Percentiles rank a stretch among this genome's conserved stretches.
These are phyloP conservation scores for Epirrhoe tristata DNA, from an alignment of 2,888 invertebrate genomes.

Conservation along the genomic window DNA sequence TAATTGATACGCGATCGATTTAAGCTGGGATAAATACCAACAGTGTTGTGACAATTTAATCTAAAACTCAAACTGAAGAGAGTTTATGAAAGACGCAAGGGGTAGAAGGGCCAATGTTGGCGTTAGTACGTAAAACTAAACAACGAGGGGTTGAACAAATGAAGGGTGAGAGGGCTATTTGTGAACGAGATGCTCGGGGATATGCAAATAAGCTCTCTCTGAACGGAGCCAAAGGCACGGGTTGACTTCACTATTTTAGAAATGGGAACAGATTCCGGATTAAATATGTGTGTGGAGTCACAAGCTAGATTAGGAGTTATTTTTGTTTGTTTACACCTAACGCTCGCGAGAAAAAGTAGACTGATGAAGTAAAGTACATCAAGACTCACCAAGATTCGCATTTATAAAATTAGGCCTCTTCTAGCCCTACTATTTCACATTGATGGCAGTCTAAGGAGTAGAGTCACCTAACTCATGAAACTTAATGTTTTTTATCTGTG, in stretches of 20 bases:
- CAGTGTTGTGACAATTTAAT: conserved; percentile 8
- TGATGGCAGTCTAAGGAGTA: too few species aligned
- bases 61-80: conserved; percentile 10
- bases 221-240: background rate
- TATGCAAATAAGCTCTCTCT: conserved; percentile 32
- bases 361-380: too few species aligned
- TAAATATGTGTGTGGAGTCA: background rate
- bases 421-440: too few species aligned
- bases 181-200: conserved; percentile 28
- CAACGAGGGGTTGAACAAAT: conserved; percentile 31
- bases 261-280: conserved; percentile 10
- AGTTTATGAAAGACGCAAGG: conserved; percentile 27
- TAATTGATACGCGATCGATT: background rate
- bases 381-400: too few species aligned
- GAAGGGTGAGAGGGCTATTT: conserved; percentile 36
- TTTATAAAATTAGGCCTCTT: too few species aligned
- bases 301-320: background rate
- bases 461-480: too few species aligned
- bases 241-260: conserved; percentile 9
- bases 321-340: too few species aligned
- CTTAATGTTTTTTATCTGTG: too few species aligned
- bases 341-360: too few species aligned
- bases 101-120: conserved; percentile 31
- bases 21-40: background rate
- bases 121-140: conserved; percentile 33